Percentiles rank a stretch among this genome's conserved stretches.
phyloP scores from a whole-genome alignment of 2,888 invertebrate species.

The Aleiodes testaceus region DNA sequence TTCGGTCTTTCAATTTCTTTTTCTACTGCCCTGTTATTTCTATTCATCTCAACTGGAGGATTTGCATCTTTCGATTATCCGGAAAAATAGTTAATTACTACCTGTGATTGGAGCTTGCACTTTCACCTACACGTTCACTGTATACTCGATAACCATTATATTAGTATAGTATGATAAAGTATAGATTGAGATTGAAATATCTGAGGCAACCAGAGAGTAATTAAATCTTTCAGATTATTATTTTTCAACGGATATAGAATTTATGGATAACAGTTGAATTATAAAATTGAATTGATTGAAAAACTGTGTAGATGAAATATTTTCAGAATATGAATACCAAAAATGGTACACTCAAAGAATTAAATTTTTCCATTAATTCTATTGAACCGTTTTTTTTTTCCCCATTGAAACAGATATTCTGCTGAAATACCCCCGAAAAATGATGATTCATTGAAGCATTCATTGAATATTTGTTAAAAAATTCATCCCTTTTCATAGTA shows the following conservation, averaged over 20 bases:
- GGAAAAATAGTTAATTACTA: constrained; percentile 41
- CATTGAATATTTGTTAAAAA: too few species aligned
- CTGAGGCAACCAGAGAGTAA: constrained; percentile 23
- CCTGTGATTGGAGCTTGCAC: constrained; percentile 11
- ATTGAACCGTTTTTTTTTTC: too few species aligned
- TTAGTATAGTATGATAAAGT: constrained; percentile 13
- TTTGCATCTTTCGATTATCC: constrained; percentile 40
- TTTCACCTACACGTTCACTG: too few species aligned
- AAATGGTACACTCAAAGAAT: too few species aligned
- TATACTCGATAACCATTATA: not conserved
- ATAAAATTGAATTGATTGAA: not conserved
- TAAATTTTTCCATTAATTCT: too few species aligned
- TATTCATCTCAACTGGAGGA: constrained; percentile 28
- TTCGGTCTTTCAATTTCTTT: constrained; percentile 29
- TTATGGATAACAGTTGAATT: constrained; percentile 16
- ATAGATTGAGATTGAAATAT: constrained; percentile 17
- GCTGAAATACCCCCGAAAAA: too few species aligned
- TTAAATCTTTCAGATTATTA: constrained; percentile 34
- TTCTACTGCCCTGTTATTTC: constrained; percentile 2
- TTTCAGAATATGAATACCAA: too few species aligned
- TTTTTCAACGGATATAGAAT: not conserved
- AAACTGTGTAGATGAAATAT: too few species aligned
- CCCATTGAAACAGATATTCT: too few species aligned
- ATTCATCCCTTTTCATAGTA: too few species aligned
- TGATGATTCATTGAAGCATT: too few species aligned